Base-by-base conservation (phyloP, 2,113 vertebrate species). In the Antechinus stuartii region DNA sequence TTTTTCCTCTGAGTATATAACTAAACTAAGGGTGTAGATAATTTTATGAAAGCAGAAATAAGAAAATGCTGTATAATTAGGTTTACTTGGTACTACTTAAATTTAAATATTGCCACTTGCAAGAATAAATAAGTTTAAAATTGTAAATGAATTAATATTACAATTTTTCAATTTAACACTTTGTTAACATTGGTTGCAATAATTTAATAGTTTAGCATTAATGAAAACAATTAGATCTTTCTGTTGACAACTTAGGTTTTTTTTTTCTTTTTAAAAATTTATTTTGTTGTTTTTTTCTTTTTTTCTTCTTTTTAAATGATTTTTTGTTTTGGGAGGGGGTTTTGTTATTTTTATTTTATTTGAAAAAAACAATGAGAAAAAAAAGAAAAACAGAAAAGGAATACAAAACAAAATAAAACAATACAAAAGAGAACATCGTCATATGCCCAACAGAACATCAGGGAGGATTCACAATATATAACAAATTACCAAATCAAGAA, bases 201-300 rank as follows among this genome's bases (percentile, higher is more conserved):
- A 94, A 98, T 47, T 96, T 96, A 98, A 94, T 97, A 98, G 68
- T 94, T 98, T 95, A 95, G 97, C 97, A 96, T 94, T 89, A 98
- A 96, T 97, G 96, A 97, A 98, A 96, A 95, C 97, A 96, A 98
- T 96, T 98, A 96, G 95, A 98, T 98, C 98, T 98, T 99, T 99
- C 98, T 99, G 99, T 98, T 99, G 98, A 98, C 98, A 98, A 98
- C 99, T 47, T 49, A 49, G 10, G 50, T 0, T 11, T 52, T 52
- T 52, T 50, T 52, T 52, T 10, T 9, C 50, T 52, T 52, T 52
- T 52, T 10, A 52, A 52, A 52, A 49, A 10, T 52, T 52, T 52
- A 52, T 52, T 52, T 52, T 52, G 50, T 52, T 52, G 50, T 52
- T 52, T 52, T 52, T 52, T 52, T 11, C 10, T 52, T 52, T 52